A percentile compares a stretch with the other conserved stretches of the same genome.
These are phyloP conservation scores for Ibidorhyncha struthersii DNA, from an alignment of 2,113 vertebrate species.

Conservation along the genomic window DNA sequence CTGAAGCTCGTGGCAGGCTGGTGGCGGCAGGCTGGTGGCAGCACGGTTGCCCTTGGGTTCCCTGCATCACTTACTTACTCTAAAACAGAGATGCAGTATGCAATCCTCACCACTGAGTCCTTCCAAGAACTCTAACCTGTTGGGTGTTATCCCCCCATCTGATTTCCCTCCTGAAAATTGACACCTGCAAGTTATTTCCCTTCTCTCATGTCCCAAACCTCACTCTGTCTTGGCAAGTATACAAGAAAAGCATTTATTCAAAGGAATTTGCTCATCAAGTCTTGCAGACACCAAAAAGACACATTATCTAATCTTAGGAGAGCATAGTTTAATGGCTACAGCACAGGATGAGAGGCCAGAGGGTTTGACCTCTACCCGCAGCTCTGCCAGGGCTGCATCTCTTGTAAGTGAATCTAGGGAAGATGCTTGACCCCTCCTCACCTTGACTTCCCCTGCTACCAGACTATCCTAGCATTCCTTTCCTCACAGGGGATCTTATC, in stretches of 20 bases:
- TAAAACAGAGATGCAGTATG: not conserved
- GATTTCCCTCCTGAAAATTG: not conserved
- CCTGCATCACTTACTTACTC: not conserved
- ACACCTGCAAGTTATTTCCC: constrained; percentile 11
- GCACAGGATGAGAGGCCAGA: not conserved
- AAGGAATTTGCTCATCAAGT: constrained; percentile 37
- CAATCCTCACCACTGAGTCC: not conserved
- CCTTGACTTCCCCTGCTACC: not conserved
- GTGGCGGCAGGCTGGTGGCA: not conserved
- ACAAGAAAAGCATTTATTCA: constrained; percentile 33
- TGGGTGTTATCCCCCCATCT: not conserved
- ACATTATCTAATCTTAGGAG: constrained; percentile 1
- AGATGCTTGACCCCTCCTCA: not conserved
- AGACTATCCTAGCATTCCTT: not conserved
- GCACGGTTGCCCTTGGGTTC: rapidly evolving
- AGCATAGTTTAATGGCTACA: not conserved
- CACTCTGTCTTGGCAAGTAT: constrained; percentile 4
- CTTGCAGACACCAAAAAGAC: constrained; percentile 1
- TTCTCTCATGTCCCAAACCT: not conserved
- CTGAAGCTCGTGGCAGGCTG: not conserved
- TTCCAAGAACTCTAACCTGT: not conserved
- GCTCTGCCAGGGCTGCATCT: not conserved
- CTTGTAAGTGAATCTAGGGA: not conserved
- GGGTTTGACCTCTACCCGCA: not conserved
- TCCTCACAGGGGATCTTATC: not conserved